phyloP scores from a whole-genome alignment of 2,888 invertebrate genomes.

The Neoscelio sp. region DNA sequence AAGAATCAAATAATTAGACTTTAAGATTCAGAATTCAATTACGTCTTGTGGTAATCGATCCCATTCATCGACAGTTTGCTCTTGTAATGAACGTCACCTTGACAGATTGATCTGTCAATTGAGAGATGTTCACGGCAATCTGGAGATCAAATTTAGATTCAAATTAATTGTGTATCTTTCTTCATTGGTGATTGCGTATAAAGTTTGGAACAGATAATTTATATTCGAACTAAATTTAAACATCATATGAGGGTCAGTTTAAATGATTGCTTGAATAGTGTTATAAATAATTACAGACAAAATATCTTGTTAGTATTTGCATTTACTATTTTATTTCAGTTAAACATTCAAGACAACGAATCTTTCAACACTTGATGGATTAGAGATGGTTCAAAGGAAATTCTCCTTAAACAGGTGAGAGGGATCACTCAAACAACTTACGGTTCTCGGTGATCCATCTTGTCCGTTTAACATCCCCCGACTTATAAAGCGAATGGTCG shows the following conservation, averaged over 20 bases:
- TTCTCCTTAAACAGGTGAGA: slow-evolving; percentile 25
- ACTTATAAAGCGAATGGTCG: slow-evolving; percentile 31
- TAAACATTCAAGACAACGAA: slow-evolving; percentile 20
- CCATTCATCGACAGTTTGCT: not conserved
- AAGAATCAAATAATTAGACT: not conserved
- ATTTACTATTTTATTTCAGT: slow-evolving; percentile 10
- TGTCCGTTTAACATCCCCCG: slow-evolving; percentile 40
- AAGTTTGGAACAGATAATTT: too few species aligned
- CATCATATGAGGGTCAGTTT: too few species aligned
- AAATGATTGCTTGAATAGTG: too few species aligned
- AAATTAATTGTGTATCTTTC: too few species aligned
- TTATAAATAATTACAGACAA: too few species aligned
- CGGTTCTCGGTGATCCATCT: slow-evolving; percentile 36
- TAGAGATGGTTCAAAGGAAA: slow-evolving; percentile 18
- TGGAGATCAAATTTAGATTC: too few species aligned
- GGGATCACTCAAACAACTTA: slow-evolving; percentile 22
- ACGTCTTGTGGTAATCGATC: not conserved
- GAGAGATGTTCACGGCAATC: too few species aligned
- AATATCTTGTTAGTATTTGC: too few species aligned
- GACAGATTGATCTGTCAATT: not conserved
- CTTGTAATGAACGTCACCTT: not conserved
- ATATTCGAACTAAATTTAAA: too few species aligned
- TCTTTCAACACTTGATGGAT: slow-evolving; percentile 29
- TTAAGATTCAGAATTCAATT: slow-evolving; percentile 5
- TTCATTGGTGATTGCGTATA: too few species aligned